Conservation (phyloP, 1,140 invertebrate species). For the Ephestia elutella region DNA sequence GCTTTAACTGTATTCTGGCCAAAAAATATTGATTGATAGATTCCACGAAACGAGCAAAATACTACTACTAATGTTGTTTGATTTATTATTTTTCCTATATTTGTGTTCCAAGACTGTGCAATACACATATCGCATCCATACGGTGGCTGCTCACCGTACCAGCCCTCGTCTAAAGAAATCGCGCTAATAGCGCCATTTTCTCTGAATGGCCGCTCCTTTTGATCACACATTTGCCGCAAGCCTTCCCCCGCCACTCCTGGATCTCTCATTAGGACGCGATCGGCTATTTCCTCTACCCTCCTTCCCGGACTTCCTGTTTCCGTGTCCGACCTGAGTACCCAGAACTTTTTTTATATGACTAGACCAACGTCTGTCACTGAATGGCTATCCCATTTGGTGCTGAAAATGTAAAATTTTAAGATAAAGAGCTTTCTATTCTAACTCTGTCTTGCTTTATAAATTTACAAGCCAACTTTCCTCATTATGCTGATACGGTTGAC, state of each 20-base stretch:
- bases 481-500: no score
- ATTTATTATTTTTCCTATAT: no score
- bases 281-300: conserved; percentile 33
- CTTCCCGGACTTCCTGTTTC: conserved; percentile 34
- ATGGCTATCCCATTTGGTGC: not conserved
- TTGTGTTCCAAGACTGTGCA: no score
- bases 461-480: no score
- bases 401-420: no score
- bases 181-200: not conserved
- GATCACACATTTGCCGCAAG: conserved; percentile 1
- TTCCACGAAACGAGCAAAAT: no score
- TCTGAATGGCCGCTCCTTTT: not conserved
- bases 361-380: not conserved
- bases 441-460: no score
- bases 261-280: conserved; percentile 32
- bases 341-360: conserved; percentile 28
- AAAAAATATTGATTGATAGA: no score
- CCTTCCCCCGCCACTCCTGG: not conserved
- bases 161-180: not conserved
- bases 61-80: no score
- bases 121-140: not conserved
- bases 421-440: no score
- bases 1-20: no score
- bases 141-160: not conserved
- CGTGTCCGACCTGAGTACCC: conserved; percentile 23